A percentile compares a stretch with the other conserved stretches of the same genome.
phyloP scores from a whole-genome alignment of 2,113 vertebrate genomes.

The Neogale vison region DNA sequence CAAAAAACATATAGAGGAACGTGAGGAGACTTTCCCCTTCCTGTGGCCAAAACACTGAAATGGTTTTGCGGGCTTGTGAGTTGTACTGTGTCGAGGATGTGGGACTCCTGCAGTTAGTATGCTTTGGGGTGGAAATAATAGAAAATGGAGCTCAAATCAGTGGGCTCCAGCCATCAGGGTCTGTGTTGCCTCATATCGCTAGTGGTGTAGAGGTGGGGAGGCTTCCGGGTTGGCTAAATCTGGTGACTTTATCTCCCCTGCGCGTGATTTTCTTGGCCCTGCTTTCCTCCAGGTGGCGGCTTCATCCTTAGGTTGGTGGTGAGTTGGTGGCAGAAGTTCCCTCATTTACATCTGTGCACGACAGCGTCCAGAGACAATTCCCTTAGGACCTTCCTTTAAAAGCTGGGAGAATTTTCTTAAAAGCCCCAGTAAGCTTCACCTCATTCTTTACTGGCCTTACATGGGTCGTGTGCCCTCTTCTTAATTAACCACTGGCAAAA shows the following conservation, averaged over 20 bases:
- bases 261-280: background rate
- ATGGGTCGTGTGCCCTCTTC: accelerated
- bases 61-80: background rate
- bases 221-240: background rate
- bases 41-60: background rate
- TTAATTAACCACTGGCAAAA: background rate
- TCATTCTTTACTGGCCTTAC: background rate
- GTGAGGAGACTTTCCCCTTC: no score
- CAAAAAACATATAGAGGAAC: background rate
- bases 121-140: background rate
- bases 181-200: background rate
- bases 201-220: background rate
- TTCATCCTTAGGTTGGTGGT: background rate
- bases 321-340: background rate
- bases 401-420: background rate
- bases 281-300: background rate
- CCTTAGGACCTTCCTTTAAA: background rate
- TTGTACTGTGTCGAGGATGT: background rate
- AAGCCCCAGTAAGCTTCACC: background rate
- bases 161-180: background rate
- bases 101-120: background rate
- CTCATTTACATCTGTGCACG: background rate
- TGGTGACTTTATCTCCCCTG: background rate
- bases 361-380: background rate
- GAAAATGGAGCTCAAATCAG: background rate